Conservation (phyloP, 2,113 vertebrate genomes). For the Oostethus manadensis region DNA sequence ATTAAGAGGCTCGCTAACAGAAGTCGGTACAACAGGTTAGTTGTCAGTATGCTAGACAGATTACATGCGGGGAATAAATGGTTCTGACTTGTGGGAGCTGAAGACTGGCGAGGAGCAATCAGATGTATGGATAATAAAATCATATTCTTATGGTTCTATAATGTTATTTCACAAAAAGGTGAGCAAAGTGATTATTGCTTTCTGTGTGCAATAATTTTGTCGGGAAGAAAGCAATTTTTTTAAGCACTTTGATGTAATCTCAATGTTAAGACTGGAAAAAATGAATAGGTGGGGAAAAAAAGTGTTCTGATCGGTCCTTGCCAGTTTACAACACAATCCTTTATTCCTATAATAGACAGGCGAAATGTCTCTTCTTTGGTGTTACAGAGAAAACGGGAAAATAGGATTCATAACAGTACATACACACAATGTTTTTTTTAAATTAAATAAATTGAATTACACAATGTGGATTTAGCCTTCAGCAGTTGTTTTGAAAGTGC, state of each 20-base stretch:
- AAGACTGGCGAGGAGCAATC: slow-evolving; percentile 49
- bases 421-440: slow-evolving; percentile 8
- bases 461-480: slow-evolving; percentile 21
- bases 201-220: slow-evolving; percentile 5
- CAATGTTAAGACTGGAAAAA: background rate
- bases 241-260: background rate
- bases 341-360: slow-evolving; percentile 25
- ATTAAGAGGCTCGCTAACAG: slow-evolving; percentile 72
- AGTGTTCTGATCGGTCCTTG: slow-evolving; percentile 44
- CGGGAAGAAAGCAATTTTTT: background rate
- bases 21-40: slow-evolving; percentile 68
- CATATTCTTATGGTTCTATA: slow-evolving; percentile 36
- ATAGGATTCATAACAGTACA: slow-evolving; percentile 17
- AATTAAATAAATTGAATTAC: no score
- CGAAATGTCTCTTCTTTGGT: slow-evolving; percentile 58
- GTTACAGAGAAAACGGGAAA: slow-evolving; percentile 44
- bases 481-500: slow-evolving; percentile 12
- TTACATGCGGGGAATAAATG: slow-evolving; percentile 70
- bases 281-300: background rate
- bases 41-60: slow-evolving; percentile 70
- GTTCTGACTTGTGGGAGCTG: slow-evolving; percentile 48
- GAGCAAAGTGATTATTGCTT: slow-evolving; percentile 58
- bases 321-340: slow-evolving; percentile 16
- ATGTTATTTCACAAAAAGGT: slow-evolving; percentile 20
- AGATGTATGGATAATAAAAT: slow-evolving; percentile 13